Evolutionary conservation across 2,113 vertebrate genomes (phyloP).

Genomic region (Brienomyrus brachyistius): DNA sequence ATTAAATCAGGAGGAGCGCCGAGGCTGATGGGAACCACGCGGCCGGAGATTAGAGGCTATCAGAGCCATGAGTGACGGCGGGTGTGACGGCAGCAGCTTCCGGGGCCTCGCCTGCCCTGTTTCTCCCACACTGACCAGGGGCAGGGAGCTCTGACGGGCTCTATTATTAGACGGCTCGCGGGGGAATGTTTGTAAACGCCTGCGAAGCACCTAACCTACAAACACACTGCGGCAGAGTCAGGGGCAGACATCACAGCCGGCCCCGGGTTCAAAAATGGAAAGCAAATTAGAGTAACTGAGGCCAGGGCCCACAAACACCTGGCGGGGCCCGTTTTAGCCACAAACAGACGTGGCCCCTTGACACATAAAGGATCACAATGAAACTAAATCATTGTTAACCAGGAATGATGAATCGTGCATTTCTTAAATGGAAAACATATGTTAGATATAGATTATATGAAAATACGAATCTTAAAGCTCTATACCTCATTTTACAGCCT

Average conservation of each 20-base stretch:
- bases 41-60: conserved; percentile 26
- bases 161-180: conserved; percentile 39
- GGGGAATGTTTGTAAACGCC: conserved; percentile 29
- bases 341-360: background rate
- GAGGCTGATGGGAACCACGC: conserved; percentile 1
- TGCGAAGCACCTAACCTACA: conserved; percentile 36
- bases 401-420: background rate
- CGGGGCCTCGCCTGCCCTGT: conserved; percentile 19
- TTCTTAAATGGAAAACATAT: background rate
- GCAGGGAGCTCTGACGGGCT: conserved; percentile 20
- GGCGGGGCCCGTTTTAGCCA: background rate
- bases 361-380: background rate
- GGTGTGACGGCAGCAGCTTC: conserved; percentile 45
- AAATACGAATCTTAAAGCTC: background rate
- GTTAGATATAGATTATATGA: background rate
- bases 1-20: conserved; percentile 38
- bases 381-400: background rate
- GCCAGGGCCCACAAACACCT: background rate
- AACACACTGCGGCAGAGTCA: conserved; percentile 33
- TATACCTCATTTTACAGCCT: background rate
- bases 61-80: conserved; percentile 38
- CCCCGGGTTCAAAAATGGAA: background rate
- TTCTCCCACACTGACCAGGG: conserved; percentile 23
- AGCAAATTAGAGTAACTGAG: background rate
- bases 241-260: background rate